Base-by-base conservation (phyloP, 2,113 vertebrate species). In the Oenanthe oenanthe region DNA sequence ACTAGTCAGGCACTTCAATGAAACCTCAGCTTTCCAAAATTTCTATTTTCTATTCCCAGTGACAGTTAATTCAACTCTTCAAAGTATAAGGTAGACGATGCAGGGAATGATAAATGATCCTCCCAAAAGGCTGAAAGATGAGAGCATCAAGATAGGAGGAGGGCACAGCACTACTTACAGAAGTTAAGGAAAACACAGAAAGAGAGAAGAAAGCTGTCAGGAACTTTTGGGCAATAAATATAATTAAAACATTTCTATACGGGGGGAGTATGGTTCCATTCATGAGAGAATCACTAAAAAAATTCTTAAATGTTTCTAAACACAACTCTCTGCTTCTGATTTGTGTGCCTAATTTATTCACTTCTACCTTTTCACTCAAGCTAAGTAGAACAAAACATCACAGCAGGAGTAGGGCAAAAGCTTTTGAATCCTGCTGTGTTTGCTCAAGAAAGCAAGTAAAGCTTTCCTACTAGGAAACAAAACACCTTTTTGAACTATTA, bases 41-140 rank as follows among this genome's bases (percentile, higher is more conserved):
- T 97, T 94, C 84, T 81, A 28, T 95, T 97, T 97, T 96, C 92
- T 97, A 84, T 97, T 97, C 95, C 95, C 98, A 98, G 94, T 98
- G 98, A 98, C 97, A 98, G 97, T 98, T 98, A 98, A 98, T 98
- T 98, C 98, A 97, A 68, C 93, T 98, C 98, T 98, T 98, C 97
- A 97, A 98, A 98, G 97, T 97, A 98, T 88, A 98, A 85, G 96
- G 97, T 97, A 98, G 98, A 98, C 83, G 96, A 98, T 98, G 98
- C 98, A 96, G 96, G 97, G 96, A 98, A 98, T 99, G 98, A 98
- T 97, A 98, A 98, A 98, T 98, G 97, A 98, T 97, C 96, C 94
- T 97, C 97, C 96, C 73, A 93, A 97, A 97, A 89, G 97, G 94
- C 96, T 98, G 93, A 98, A 98, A 98, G 97, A 98, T 97, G 98